These are phyloP conservation scores for Dryas iulia DNA, from an alignment of 1,140 invertebrate genomes.

Conservation along the genomic window DNA sequence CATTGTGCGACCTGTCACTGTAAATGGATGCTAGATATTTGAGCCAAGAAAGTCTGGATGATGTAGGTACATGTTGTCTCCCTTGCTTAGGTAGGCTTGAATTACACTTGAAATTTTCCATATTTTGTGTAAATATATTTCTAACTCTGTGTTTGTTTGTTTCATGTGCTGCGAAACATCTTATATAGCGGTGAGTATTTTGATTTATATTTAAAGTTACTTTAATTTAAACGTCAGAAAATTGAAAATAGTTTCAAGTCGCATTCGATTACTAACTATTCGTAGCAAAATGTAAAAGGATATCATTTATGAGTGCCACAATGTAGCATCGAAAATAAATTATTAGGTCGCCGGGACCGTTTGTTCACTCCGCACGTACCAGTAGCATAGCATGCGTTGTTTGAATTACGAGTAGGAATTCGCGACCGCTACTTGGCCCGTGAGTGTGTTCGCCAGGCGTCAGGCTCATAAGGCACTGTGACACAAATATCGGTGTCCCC, in stretches of 20 bases:
- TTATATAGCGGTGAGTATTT: conserved; percentile 63
- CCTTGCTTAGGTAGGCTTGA: conserved; percentile 62
- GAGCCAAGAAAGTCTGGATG: conserved; percentile 63
- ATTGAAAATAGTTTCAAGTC: no score
- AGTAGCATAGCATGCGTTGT: conserved; percentile 55
- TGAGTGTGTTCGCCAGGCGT: conserved; percentile 37
- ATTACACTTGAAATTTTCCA: not conserved
- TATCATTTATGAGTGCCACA: conserved; percentile 48
- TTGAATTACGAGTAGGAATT: conserved; percentile 79
- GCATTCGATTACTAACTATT: conserved; percentile 4
- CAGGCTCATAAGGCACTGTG: conserved; percentile 52
- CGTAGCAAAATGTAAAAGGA: conserved; percentile 23
- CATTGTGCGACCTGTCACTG: conserved; percentile 19
- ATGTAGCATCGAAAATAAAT: conserved; percentile 55
- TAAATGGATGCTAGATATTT: conserved; percentile 60
- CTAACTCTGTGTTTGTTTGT: conserved; percentile 46
- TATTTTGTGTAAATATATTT: not conserved
- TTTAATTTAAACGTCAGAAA: no score
- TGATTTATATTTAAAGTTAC: no score
- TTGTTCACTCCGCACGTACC: conserved; percentile 63
- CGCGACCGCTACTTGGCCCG: conserved; percentile 75
- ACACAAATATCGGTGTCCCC: conserved; percentile 66
- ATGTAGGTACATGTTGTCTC: conserved; percentile 69
- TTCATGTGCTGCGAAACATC: conserved; percentile 59
- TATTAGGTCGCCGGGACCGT: conserved; percentile 71